Evolutionary conservation across 92 coral and sea anemone species (phyloP).

Genomic region (Paragorgia papillata): DNA sequence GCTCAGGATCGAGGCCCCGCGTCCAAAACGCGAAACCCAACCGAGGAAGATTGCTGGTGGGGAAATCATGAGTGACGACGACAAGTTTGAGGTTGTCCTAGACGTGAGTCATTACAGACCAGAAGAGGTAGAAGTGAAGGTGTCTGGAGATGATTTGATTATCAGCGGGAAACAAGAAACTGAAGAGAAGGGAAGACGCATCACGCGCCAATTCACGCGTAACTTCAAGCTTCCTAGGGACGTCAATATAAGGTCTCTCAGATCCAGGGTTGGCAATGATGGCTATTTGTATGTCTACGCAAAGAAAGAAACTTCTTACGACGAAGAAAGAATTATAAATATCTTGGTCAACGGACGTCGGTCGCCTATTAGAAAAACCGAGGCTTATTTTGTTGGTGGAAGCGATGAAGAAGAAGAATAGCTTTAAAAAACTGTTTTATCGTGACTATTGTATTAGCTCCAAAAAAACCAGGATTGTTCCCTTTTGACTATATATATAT

Average conservation of each 20-base stretch:
- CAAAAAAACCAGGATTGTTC: too few relatives aligned
- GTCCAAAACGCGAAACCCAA: conserved; percentile 33
- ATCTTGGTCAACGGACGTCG: conserved; percentile 28
- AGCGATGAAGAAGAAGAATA: conserved; percentile 13
- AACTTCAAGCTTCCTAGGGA: conserved; percentile 94
- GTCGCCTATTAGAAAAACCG: conserved; percentile 24
- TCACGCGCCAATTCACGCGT: conserved; percentile 82
- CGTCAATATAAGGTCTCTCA: conserved; percentile 73
- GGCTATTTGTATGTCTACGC: conserved; percentile 88
- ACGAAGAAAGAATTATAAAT: conserved; percentile 35
- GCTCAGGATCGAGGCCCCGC: conserved; percentile 77
- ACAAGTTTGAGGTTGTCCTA: conserved; percentile 38
- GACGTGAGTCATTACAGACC: conserved; percentile 35
- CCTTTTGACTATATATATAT: too few relatives aligned
- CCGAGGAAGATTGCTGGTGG: conserved; percentile 42
- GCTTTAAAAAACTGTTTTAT: background rate
- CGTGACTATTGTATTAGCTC: too few relatives aligned
- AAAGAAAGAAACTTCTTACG: conserved; percentile 53
- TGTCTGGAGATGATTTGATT: conserved; percentile 34
- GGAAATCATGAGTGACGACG: conserved; percentile 34
- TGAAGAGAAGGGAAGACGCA: conserved; percentile 71
- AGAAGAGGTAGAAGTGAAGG: conserved; percentile 44
- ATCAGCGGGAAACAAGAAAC: conserved; percentile 75
- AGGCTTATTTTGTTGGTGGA: conserved; percentile 26
- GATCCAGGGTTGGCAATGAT: conserved; percentile 75